A percentile compares a stretch with the other conserved stretches of the same genome.
These are phyloP conservation scores for Zoanthus sociatus DNA, from an alignment of 92 coral and sea anemone genomes.

Conservation along the genomic window DNA sequence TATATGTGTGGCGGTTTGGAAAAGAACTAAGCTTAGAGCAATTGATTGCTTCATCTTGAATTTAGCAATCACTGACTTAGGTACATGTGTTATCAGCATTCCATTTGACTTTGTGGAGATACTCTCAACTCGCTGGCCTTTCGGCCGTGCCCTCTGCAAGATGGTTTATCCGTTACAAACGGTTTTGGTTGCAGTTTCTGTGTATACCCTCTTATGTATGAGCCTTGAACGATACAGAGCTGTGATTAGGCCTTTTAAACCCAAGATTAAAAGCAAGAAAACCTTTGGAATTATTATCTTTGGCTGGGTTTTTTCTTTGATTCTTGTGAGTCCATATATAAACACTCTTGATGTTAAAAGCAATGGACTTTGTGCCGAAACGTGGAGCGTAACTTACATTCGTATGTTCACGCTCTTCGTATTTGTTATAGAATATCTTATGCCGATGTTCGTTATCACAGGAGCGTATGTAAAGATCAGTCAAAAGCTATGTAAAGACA, in stretches of 20 bases:
- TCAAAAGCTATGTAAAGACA: conserved; percentile 82
- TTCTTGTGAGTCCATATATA: conserved; percentile 76
- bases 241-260: conserved; percentile 78
- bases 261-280: conserved; percentile 71
- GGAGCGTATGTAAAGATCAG: conserved; percentile 78
- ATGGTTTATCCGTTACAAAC: conserved; percentile 69
- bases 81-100: conserved; percentile 69
- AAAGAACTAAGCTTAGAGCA: conserved; percentile 78
- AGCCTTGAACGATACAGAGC: conserved; percentile 85
- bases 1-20: conserved; percentile 79
- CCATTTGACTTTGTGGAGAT: conserved; percentile 84
- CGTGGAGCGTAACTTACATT: conserved; percentile 68
- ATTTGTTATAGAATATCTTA: conserved; percentile 67
- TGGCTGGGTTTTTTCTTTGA: conserved; percentile 71
- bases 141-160: conserved; percentile 71
- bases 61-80: conserved; percentile 62
- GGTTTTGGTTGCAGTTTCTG: conserved; percentile 76
- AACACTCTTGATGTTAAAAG: conserved; percentile 60
- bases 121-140: conserved; percentile 72
- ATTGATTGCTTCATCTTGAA: conserved; percentile 80
- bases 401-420: conserved; percentile 76
- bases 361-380: conserved; percentile 15
- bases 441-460: conserved; percentile 79
- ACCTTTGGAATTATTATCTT: conserved; percentile 53
- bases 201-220: conserved; percentile 81